Evolutionary conservation across 1,140 invertebrate species (phyloP).

Genomic region (Oedothorax gibbosus): DNA sequence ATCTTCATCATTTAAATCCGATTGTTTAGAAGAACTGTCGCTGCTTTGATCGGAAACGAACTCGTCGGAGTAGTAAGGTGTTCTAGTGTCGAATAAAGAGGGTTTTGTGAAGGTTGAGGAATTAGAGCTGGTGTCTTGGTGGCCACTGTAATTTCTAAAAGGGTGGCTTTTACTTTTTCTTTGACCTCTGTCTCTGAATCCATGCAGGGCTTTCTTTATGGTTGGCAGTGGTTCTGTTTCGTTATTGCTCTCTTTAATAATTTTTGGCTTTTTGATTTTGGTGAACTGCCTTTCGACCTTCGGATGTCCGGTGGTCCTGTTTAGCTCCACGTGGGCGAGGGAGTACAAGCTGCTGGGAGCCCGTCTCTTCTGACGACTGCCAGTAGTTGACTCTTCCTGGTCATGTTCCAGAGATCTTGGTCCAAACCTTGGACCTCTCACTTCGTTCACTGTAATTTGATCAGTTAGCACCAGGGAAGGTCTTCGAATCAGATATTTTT

Average conservation of each 20-base stretch:
- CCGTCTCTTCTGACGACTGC: slow-evolving; percentile 3
- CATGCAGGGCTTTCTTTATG: not conserved
- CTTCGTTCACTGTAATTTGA: slow-evolving; percentile 39
- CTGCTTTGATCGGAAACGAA: not conserved
- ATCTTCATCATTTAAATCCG: not conserved
- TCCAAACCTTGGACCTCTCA: slow-evolving; percentile 23
- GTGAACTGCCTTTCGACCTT: not conserved
- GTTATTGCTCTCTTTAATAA: not conserved
- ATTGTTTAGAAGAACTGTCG: too few relatives aligned
- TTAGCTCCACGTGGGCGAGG: not conserved
- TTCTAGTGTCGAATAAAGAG: too few relatives aligned
- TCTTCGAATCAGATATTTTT: slow-evolving; percentile 20
- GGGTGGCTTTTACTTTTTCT: not conserved
- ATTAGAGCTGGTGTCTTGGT: not conserved
- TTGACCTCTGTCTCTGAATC: slow-evolving; percentile 4
- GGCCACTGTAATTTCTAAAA: not conserved
- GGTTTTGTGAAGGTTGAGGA: too few relatives aligned
- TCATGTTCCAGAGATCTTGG: slow-evolving; percentile 28
- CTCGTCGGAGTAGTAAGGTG: not conserved
- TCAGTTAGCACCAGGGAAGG: slow-evolving; percentile 27
- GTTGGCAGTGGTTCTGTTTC: not conserved
- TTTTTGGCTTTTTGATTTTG: not conserved
- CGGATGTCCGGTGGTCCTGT: not conserved
- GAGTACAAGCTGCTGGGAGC: not conserved
- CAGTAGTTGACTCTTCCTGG: not conserved